Evolutionary conservation across 2,797 vertebrate species (phyloP).

Genomic region (Parambassis ranga): DNA sequence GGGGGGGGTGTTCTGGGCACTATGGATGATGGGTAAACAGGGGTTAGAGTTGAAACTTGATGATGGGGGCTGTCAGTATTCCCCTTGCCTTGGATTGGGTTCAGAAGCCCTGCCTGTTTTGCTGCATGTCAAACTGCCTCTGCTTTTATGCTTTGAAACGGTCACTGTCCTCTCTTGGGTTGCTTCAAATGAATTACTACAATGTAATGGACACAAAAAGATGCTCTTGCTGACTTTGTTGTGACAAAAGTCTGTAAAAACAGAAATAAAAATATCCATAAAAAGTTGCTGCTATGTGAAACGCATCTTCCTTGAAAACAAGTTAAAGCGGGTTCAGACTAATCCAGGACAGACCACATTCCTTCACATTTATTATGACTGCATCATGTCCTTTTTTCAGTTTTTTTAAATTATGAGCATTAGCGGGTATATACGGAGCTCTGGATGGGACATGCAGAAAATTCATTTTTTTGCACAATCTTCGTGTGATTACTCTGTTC

Average conservation of each 20-base stretch:
- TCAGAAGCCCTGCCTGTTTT: conserved; percentile 57
- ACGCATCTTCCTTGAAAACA: background rate
- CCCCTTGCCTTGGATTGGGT: conserved; percentile 57
- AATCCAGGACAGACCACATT: no score
- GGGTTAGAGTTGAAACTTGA: conserved; percentile 37
- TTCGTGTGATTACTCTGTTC: no score
- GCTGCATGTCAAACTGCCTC: conserved; percentile 78
- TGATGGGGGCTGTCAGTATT: conserved; percentile 12
- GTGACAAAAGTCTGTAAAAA: conserved; percentile 82
- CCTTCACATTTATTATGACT: background rate
- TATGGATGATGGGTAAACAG: conserved; percentile 20
- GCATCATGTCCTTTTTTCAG: no score
- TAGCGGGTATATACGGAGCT: no score
- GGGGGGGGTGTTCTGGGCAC: conserved; percentile 16
- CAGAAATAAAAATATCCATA: conserved; percentile 63
- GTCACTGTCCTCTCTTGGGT: conserved; percentile 60
- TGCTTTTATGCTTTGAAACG: conserved; percentile 69
- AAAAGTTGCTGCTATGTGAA: conserved; percentile 17
- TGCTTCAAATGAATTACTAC: conserved; percentile 67
- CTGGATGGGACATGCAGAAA: no score
- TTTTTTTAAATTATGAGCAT: no score
- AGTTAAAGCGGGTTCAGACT: background rate
- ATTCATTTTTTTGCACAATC: no score
- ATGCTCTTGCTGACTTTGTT: conserved; percentile 80
- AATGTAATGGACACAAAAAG: conserved; percentile 63